These are phyloP conservation scores for Allacma fusca DNA, from an alignment of 2,888 invertebrate species.

Conservation along the genomic window DNA sequence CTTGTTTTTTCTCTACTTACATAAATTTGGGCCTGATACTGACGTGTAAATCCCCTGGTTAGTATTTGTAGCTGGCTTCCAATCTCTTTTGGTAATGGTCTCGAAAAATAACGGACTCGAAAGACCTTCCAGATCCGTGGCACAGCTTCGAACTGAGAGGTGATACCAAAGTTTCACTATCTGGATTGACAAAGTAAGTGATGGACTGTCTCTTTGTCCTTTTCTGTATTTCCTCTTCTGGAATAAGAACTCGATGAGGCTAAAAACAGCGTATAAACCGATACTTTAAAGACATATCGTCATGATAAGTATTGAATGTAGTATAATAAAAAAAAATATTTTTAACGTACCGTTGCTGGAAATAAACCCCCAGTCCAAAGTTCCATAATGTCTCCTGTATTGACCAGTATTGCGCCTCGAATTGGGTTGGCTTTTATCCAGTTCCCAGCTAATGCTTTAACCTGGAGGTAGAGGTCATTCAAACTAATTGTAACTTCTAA, in stretches of 20 bases:
- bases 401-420: conserved; percentile 63
- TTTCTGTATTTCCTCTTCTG: conserved; percentile 55
- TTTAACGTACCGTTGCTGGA: conserved; percentile 63
- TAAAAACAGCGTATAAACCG: conserved; percentile 39
- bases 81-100: conserved; percentile 48
- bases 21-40: too few species aligned
- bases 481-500: too few species aligned
- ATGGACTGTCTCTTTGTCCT: conserved; percentile 59
- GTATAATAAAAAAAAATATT: too few species aligned
- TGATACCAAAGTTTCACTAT: conserved; percentile 56
- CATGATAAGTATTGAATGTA: too few species aligned
- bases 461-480: too few species aligned
- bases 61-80: conserved; percentile 35
- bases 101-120: conserved; percentile 37
- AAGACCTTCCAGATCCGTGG: conserved; percentile 2
- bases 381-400: conserved; percentile 64
- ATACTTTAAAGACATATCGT: too few species aligned
- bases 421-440: conserved; percentile 63
- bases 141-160: conserved; percentile 31
- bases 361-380: conserved; percentile 63
- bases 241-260: conserved; percentile 62
- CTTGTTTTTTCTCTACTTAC: too few species aligned
- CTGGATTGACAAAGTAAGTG: conserved; percentile 62
- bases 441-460: conserved; percentile 57
- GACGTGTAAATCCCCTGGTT: too few species aligned